Evolutionary conservation across 2,888 invertebrate species (phyloP).

Genomic region (Apotomis betuletana): DNA sequence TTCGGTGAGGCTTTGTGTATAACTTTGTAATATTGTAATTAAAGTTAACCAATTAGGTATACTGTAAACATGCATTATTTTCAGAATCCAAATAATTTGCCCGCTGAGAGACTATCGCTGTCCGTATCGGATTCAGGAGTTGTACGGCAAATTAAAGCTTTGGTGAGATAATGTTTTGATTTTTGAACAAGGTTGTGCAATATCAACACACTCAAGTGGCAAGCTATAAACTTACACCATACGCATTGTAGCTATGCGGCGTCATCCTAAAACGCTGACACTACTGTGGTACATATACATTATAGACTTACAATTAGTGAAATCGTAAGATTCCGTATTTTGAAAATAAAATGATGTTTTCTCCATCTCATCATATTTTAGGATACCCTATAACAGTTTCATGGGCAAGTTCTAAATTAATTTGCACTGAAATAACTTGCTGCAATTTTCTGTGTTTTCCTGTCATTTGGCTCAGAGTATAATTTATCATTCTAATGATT

Average conservation of each 20-base stretch:
- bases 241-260: constrained; percentile 6
- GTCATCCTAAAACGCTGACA: not conserved
- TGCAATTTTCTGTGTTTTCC: too few species aligned
- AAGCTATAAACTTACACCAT: constrained; percentile 19
- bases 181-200: constrained; percentile 42
- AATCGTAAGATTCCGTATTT: too few species aligned
- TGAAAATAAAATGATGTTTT: too few species aligned
- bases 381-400: too few species aligned
- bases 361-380: too few species aligned
- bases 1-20: constrained; percentile 22
- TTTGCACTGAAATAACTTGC: too few species aligned
- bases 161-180: constrained; percentile 76
- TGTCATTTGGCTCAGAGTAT: too few species aligned
- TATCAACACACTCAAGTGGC: constrained; percentile 15
- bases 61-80: constrained; percentile 46
- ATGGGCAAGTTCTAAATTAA: too few species aligned
- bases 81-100: constrained; percentile 84
- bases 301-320: too few species aligned
- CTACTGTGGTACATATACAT: too few species aligned
- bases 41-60: constrained; percentile 12
- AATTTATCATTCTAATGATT: too few species aligned
- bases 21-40: constrained; percentile 11
- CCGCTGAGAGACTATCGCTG: constrained; percentile 78
- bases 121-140: constrained; percentile 79
- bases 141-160: constrained; percentile 82